Evolutionary conservation across 2,888 invertebrate species (phyloP), one percentile per base, ranked within the genome.

Genomic region (Ceratothoa steindachneri): DNA sequence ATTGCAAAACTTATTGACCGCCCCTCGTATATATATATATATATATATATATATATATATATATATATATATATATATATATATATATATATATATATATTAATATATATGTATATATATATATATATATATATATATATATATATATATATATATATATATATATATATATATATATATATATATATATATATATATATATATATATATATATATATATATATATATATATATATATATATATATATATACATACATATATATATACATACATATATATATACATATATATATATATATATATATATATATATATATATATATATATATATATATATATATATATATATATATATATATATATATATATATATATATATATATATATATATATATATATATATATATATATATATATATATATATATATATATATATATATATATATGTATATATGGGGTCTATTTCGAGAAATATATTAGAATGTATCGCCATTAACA

Each of bases 341-440:
- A 67, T 52, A 71, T 52, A 71, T 64, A 71, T 64, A 71, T 64
- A 71, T 64, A 71, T 64, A 71, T 41, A 71, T 64, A 71, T 64
- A 71, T 64, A 72, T 30, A 72, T 52, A 67, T 30, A 67, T 52
- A 72, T 52, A 67, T 51, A 72, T 52, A 72, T 28, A 66, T 66
- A 60, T 66, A 66, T 66, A 29, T 66, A 66, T 66, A 29, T 30
- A 66, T 30, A 29, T 27, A 66, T 66, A 29, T 66, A 66, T 66
- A 41, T 66, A 66, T 66, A 29, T 66, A 66, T 66, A 29, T 66
- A 66, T 66, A 29, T 66, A 66, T 66, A 29, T 66, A 66, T 66
- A 29, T 66, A 66, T 66, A 29, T 30, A 66, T 66, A 29, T 66
- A 66, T 22, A 19, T 60, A 22, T 60, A 19, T 60, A 60, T 60